These are phyloP conservation scores for Mareca penelope DNA, from an alignment of 2,797 vertebrate genomes.

Conservation along the genomic window DNA sequence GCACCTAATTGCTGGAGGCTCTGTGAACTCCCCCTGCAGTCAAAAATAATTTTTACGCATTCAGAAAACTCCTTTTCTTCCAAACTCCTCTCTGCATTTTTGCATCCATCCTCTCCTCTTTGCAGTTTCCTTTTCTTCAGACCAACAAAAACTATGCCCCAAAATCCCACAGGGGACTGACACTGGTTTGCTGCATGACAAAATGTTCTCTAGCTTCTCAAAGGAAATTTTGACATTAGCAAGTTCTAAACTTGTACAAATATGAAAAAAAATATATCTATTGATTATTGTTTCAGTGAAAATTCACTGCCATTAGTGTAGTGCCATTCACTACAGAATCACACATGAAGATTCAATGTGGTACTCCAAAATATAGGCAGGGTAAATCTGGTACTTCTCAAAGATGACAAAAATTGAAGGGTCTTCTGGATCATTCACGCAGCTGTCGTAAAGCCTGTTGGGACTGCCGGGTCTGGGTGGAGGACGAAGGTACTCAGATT, in stretches of 20 bases:
- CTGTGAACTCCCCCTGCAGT: not conserved
- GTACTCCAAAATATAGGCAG: constrained; percentile 87
- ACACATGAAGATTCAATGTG: rapidly evolving
- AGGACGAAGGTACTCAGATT: constrained; percentile 76
- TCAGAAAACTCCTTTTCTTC: constrained; percentile 5
- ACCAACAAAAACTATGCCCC: not conserved
- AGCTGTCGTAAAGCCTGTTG: constrained; percentile 83
- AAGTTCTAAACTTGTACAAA: not conserved
- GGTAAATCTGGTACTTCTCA: constrained; percentile 91
- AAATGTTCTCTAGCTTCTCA: not conserved
- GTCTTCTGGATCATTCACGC: constrained; percentile 76
- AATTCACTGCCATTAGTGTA: not conserved
- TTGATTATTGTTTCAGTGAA: not conserved
- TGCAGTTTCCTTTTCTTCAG: not conserved
- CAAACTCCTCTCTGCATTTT: not conserved
- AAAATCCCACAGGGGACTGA: not conserved
- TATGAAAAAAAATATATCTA: not conserved
- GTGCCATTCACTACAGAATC: not conserved
- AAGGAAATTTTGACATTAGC: not conserved
- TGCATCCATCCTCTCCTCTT: not conserved
- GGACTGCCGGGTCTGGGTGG: constrained; percentile 73
- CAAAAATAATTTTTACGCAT: not conserved
- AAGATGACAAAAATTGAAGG: constrained; percentile 90
- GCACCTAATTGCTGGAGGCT: not conserved
- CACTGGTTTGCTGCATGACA: not conserved